A percentile compares a stretch with the other conserved stretches of the same genome.
Evolutionary conservation across 2,113 vertebrate genomes (phyloP).

Genomic region (Sorex fumeus): DNA sequence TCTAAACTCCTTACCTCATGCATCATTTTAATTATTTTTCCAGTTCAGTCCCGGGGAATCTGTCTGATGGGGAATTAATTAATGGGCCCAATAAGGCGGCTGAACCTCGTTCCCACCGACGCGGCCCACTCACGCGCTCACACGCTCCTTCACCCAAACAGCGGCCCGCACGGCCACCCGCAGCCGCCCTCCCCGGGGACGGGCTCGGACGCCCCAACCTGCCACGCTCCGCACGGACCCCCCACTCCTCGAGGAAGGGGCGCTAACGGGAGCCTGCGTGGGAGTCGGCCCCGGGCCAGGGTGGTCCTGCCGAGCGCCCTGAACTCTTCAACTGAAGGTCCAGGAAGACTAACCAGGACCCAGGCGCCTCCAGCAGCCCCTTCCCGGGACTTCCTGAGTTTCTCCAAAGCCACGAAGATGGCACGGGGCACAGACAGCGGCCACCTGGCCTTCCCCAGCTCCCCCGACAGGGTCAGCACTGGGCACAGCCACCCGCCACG

Average conservation of each 20-base stretch:
- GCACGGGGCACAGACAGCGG: too few relatives aligned
- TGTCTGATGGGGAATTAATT: constrained; percentile 90
- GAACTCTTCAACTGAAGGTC: too few relatives aligned
- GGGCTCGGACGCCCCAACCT: not conserved
- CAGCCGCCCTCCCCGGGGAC: constrained; percentile 33
- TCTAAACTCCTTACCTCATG: constrained; percentile 89
- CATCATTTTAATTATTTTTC: constrained; percentile 92
- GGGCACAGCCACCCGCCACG: too few relatives aligned
- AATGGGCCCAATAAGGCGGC: constrained; percentile 89
- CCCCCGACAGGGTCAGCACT: not conserved
- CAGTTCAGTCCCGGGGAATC: constrained; percentile 88
- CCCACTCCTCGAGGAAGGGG: fast-evolving
- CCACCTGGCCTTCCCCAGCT: too few relatives aligned
- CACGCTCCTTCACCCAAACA: constrained; percentile 86
- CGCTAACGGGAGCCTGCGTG: too few relatives aligned
- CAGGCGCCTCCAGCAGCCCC: too few relatives aligned
- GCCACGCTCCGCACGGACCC: not conserved
- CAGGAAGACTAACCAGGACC: too few relatives aligned
- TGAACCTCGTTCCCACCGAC: constrained; percentile 85
- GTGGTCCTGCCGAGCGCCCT: too few relatives aligned
- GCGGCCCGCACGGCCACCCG: constrained; percentile 81
- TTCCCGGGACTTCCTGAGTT: too few relatives aligned
- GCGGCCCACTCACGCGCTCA: constrained; percentile 85
- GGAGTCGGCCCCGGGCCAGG: not conserved
- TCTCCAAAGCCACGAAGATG: too few relatives aligned